Percentiles rank a stretch among this genome's conserved stretches.
Evolutionary conservation across 1,140 invertebrate genomes (phyloP).

Genomic region (Bombus soroeensis): DNA sequence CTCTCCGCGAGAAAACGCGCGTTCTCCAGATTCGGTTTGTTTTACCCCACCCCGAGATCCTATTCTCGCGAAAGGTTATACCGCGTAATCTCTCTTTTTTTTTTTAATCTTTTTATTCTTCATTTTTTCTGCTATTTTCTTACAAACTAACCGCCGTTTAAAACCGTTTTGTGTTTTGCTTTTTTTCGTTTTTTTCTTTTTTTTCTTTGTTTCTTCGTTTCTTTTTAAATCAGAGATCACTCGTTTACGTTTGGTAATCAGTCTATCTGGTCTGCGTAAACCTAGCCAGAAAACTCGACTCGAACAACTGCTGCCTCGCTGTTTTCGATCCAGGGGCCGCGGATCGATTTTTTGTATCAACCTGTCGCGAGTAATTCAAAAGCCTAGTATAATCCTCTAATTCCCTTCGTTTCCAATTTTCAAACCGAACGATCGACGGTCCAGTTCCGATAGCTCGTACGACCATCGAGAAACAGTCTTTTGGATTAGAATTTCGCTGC

Average conservation of each 20-base stretch:
- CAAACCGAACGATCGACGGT: neutral
- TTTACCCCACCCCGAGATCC: neutral
- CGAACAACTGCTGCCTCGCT: conserved; percentile 16
- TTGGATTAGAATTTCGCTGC: neutral
- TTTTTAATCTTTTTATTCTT: neutral
- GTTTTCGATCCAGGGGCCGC: conserved; percentile 12
- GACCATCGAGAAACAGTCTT: neutral
- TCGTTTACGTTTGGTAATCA: conserved; percentile 68
- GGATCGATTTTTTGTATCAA: neutral
- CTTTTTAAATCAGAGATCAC: conserved; percentile 65
- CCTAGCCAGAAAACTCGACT: conserved; percentile 49
- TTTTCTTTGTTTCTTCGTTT: conserved; percentile 3
- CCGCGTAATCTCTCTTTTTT: neutral
- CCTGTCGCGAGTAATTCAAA: neutral
- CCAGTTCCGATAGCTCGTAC: neutral
- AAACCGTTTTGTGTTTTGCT: conserved; percentile 20
- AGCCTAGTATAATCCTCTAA: neutral
- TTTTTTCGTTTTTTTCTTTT: conserved; percentile 7
- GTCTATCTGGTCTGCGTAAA: conserved; percentile 63
- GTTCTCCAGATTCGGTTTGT: neutral
- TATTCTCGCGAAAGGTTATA: neutral
- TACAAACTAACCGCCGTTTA: conserved; percentile 56
- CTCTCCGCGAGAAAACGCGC: conserved; percentile 10
- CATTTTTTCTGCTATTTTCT: conserved; percentile 28
- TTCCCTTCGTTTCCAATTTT: neutral